A percentile compares a stretch with the other conserved stretches of the same genome.
These are phyloP conservation scores for Laticauda laticaudata DNA, from an alignment of 2,113 vertebrate genomes.

Conservation along the genomic window DNA sequence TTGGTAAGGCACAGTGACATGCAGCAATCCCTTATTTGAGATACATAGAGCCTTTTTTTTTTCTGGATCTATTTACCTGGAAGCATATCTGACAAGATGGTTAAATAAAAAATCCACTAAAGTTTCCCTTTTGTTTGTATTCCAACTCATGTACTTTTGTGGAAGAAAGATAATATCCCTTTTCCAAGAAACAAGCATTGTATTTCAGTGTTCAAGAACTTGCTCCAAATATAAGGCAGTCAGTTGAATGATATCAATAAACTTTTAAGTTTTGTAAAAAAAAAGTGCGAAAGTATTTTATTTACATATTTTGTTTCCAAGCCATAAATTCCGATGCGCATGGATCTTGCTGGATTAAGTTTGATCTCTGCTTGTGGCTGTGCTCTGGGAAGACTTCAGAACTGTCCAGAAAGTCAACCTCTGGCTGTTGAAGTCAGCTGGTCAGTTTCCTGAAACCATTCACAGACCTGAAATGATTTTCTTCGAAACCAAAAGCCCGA, in stretches of 20 bases:
- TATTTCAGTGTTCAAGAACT: constrained; percentile 51
- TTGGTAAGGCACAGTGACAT: background rate
- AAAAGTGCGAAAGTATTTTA: constrained; percentile 17
- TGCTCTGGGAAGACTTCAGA: background rate
- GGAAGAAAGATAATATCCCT: background rate
- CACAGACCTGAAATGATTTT: background rate
- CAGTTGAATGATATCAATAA: constrained; percentile 58
- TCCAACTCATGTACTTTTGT: background rate
- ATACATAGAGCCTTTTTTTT: background rate
- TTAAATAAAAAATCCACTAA: background rate
- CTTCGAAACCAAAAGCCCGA: background rate
- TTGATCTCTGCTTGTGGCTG: background rate
- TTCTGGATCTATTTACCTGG: background rate
- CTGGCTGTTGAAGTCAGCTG: background rate
- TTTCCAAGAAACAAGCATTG: constrained; percentile 18
- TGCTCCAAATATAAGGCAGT: constrained; percentile 31
- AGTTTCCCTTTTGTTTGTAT: background rate
- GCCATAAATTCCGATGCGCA: no score
- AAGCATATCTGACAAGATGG: background rate
- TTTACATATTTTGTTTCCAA: background rate
- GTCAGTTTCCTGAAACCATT: background rate
- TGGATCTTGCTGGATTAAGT: background rate
- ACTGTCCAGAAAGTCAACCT: background rate
- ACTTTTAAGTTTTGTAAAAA: constrained; percentile 54
- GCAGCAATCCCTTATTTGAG: background rate